Conservation (phyloP, 1,140 invertebrate species). For the Helicoverpa zea region DNA sequence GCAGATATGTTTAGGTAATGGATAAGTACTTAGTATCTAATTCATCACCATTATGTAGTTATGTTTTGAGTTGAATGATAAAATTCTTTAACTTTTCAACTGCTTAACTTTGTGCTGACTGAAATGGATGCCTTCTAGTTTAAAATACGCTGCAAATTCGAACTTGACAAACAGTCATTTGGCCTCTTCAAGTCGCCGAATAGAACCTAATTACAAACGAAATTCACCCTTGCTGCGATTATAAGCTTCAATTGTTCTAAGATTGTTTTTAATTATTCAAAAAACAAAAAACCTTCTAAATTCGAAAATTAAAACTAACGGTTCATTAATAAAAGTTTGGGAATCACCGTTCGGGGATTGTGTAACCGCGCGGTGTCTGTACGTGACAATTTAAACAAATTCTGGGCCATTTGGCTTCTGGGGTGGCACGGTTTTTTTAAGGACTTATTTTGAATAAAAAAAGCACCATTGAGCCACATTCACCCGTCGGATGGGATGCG, state of each 20-base stretch:
- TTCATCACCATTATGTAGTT: too few relatives aligned
- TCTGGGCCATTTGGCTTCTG: constrained; percentile 86
- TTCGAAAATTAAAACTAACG: constrained; percentile 18
- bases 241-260: too few relatives aligned
- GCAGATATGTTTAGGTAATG: background rate
- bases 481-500: constrained; percentile 73
- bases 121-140: too few relatives aligned
- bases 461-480: constrained; percentile 68
- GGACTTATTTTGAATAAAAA: constrained; percentile 83
- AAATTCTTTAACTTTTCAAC: too few relatives aligned
- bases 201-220: background rate
- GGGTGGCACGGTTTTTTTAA: constrained; percentile 79
- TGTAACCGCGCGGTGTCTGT: constrained; percentile 82
- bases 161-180: too few relatives aligned
- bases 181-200: background rate
- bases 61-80: too few relatives aligned
- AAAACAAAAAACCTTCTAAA: too few relatives aligned
- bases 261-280: too few relatives aligned
- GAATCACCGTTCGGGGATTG: constrained; percentile 72
- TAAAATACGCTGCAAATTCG: too few relatives aligned
- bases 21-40: too few relatives aligned
- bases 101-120: too few relatives aligned
- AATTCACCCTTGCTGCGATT: too few relatives aligned
- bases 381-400: constrained; percentile 87
- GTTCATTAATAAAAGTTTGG: constrained; percentile 65